phyloP scores from a whole-genome alignment of 2,113 vertebrate genomes.

The Vulpes ferrilata region DNA sequence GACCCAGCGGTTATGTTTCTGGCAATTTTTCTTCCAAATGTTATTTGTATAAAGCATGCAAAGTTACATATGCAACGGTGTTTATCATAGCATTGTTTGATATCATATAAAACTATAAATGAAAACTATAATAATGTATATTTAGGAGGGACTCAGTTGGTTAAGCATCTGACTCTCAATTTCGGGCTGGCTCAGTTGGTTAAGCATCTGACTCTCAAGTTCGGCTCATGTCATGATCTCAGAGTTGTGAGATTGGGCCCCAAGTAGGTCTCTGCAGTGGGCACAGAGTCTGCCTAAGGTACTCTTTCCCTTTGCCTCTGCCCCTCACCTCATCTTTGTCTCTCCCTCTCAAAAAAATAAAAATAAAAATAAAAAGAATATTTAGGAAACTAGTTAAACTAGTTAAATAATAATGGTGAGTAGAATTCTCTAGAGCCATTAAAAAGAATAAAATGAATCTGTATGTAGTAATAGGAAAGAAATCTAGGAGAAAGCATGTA shows the following conservation, averaged over 20 bases:
- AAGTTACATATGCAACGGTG: not conserved
- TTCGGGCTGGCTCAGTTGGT: not conserved
- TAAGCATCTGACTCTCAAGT: not conserved
- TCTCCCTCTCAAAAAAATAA: not conserved
- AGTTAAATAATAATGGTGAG: constrained; percentile 2
- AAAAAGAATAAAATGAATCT: constrained; percentile 10
- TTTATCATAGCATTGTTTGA: constrained; percentile 5
- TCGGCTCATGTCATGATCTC: not conserved
- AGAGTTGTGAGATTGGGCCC: not conserved
- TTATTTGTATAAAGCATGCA: not conserved
- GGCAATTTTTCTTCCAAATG: not conserved
- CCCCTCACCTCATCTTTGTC: not conserved
- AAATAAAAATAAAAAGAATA: not conserved
- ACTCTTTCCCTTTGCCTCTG: not conserved
- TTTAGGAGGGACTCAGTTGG: not conserved
- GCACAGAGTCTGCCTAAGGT: not conserved
- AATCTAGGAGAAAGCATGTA: not conserved
- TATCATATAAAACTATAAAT: constrained; percentile 11
- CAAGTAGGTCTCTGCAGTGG: not conserved
- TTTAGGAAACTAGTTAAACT: not conserved
- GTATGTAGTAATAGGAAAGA: not conserved
- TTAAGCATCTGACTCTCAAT: not conserved
- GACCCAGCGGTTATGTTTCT: not conserved
- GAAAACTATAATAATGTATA: not conserved
- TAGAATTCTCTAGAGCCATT: not conserved